Evolutionary conservation across 2,113 vertebrate genomes (phyloP).

Genomic region (Mobula hypostoma): DNA sequence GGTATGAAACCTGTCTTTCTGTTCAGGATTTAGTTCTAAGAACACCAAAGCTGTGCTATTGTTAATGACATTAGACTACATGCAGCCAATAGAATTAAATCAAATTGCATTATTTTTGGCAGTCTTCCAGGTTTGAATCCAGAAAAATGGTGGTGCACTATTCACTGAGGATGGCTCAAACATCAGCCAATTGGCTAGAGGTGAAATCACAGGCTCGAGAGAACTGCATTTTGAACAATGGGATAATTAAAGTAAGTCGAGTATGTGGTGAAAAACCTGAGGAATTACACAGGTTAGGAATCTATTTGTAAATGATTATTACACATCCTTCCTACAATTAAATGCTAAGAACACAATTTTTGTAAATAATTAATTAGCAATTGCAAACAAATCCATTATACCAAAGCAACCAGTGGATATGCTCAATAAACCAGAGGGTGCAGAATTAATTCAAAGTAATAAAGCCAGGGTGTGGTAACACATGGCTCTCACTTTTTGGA

Average conservation of each 20-base stretch:
- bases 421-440: not conserved
- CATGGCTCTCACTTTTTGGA: not conserved
- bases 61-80: not conserved
- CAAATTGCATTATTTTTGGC: not conserved
- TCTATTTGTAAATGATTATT: not conserved
- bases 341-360: constrained; percentile 11
- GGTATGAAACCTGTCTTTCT: not conserved
- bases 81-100: constrained; percentile 25
- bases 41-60: not conserved
- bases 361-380: not conserved
- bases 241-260: not conserved
- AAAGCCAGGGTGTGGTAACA: not conserved
- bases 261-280: constrained; percentile 7
- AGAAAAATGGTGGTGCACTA: not conserved
- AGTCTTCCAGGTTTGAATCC: not conserved
- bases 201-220: not conserved
- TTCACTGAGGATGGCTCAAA: not conserved
- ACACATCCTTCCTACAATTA: not conserved
- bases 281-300: not conserved
- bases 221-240: constrained; percentile 18
- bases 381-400: not conserved
- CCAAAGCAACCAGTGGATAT: not conserved
- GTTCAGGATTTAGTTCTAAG: not conserved
- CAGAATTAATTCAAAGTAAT: not conserved
- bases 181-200: constrained; percentile 25